phyloP scores from a whole-genome alignment of 2,113 vertebrate genomes.

The Bagarius yarrelli region DNA sequence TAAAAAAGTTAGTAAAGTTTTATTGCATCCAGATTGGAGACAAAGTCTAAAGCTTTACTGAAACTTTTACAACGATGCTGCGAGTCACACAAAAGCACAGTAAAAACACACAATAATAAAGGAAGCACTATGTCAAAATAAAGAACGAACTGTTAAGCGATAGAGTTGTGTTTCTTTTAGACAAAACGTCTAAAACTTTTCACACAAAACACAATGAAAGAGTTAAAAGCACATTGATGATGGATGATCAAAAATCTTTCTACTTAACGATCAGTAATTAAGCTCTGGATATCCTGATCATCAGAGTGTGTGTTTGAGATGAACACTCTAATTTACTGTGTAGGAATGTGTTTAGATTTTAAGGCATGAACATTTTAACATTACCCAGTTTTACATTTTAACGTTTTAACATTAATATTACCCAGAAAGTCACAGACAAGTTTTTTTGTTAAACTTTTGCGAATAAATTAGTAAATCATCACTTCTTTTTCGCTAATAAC shows the following conservation, averaged over 20 bases:
- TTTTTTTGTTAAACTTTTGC: background rate
- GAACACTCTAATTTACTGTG: background rate
- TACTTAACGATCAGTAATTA: background rate
- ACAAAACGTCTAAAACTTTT: no score
- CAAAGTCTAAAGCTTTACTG: slow-evolving; percentile 8
- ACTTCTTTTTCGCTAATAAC: slow-evolving; percentile 2
- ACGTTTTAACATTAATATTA: background rate
- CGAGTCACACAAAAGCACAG: slow-evolving; percentile 2
- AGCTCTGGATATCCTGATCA: background rate
- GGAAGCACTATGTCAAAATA: no score
- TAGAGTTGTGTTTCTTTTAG: no score
- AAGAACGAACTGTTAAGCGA: background rate
- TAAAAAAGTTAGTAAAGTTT: background rate
- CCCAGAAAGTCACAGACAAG: background rate
- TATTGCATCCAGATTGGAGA: background rate
- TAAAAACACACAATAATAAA: background rate
- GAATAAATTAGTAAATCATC: slow-evolving; percentile 28
- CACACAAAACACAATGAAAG: background rate
- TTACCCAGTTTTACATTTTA: no score
- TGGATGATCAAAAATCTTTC: no score
- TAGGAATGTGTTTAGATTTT: background rate
- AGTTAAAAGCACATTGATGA: background rate
- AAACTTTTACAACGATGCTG: background rate
- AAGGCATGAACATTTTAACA: background rate
- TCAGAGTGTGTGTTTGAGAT: background rate